Conservation (phyloP, 2,888 invertebrate genomes). For the Limenitis camilla region DNA sequence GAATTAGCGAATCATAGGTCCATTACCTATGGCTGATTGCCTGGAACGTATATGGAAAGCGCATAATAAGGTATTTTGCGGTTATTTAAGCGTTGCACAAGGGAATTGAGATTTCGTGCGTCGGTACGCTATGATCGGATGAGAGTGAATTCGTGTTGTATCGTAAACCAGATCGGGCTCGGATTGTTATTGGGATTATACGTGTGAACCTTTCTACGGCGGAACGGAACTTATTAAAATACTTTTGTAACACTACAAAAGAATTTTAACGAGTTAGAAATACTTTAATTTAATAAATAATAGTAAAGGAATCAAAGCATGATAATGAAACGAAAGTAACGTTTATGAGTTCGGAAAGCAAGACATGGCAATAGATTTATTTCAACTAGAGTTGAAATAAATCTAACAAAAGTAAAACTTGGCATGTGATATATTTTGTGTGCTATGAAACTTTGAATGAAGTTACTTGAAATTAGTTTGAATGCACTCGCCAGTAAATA, state of each 20-base stretch:
- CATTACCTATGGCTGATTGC: slow-evolving; percentile 59
- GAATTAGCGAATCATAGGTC: slow-evolving; percentile 67
- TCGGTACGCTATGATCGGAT: slow-evolving; percentile 50
- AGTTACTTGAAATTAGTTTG: slow-evolving; percentile 39
- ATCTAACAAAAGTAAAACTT: too few relatives aligned
- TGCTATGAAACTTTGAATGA: background rate
- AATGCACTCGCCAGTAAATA: slow-evolving; percentile 32
- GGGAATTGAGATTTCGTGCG: slow-evolving; percentile 70
- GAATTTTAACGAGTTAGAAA: slow-evolving; percentile 13
- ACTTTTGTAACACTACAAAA: slow-evolving; percentile 29
- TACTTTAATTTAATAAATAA: background rate
- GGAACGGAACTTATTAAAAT: slow-evolving; percentile 52
- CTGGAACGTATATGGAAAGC: slow-evolving; percentile 70
- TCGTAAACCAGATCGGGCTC: slow-evolving; percentile 58
- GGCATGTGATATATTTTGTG: too few relatives aligned
- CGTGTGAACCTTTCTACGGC: slow-evolving; percentile 40
- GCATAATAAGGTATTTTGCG: slow-evolving; percentile 73
- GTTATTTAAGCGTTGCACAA: slow-evolving; percentile 71
- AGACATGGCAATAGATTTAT: too few relatives aligned
- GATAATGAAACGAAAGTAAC: too few relatives aligned
- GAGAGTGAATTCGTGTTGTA: slow-evolving; percentile 44
- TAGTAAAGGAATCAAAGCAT: background rate
- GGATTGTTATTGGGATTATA: slow-evolving; percentile 60
- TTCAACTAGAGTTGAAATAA: too few relatives aligned
- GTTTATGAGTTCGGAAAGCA: too few relatives aligned